phyloP scores from a whole-genome alignment of 1,140 invertebrate genomes.

The Harlomillsia oculata region DNA sequence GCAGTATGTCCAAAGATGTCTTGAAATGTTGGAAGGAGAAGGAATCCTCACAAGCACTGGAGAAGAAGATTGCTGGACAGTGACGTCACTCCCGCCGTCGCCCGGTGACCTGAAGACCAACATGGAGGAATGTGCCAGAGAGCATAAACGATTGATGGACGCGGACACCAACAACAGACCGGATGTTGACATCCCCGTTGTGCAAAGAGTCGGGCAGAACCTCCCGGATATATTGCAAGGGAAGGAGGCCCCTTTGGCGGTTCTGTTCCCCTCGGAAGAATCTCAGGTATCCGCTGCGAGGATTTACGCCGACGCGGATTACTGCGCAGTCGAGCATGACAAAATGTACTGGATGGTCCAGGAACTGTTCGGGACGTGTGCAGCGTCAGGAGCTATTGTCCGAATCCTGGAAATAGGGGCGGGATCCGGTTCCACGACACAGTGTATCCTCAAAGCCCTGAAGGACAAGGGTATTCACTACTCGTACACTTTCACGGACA shows the following conservation, averaged over 20 bases:
- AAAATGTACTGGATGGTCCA: background rate
- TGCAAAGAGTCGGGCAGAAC: background rate
- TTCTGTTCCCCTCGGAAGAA: background rate
- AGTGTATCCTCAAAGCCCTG: background rate
- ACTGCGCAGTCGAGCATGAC: background rate
- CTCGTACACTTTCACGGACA: slow-evolving; percentile 23
- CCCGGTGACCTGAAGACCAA: background rate
- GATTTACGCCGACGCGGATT: slow-evolving; percentile 6
- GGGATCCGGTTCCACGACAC: slow-evolving; percentile 9
- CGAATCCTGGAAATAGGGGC: slow-evolving; percentile 28
- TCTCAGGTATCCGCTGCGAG: background rate
- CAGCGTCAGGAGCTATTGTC: background rate
- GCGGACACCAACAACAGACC: background rate
- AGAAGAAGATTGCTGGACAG: background rate
- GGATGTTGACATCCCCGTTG: background rate
- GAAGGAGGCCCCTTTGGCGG: background rate
- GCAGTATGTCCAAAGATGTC: background rate
- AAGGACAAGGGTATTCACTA: slow-evolving; percentile 8
- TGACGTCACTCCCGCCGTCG: background rate
- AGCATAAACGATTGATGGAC: background rate
- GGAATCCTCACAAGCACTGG: background rate
- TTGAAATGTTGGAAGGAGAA: background rate
- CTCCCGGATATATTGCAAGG: background rate
- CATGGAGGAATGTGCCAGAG: background rate
- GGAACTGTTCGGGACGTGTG: background rate